Evolutionary conservation across 2,888 invertebrate genomes (phyloP), one percentile per base, ranked within the genome.

Genomic region (Idaea straminata): DNA sequence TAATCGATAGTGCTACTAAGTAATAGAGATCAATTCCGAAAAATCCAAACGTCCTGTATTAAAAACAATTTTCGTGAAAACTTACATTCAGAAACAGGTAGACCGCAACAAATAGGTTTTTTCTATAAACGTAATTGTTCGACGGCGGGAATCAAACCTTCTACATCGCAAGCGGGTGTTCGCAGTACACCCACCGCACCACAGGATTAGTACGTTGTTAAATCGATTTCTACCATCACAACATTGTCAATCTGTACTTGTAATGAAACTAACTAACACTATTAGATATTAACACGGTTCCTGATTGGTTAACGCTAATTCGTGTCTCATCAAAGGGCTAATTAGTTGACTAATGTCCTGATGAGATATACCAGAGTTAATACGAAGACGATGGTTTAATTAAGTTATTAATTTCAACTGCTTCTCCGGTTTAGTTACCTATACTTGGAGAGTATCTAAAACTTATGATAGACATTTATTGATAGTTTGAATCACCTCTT

Each of bases 301-400:
- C 59, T 63, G 61, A 59, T 63, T 38, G 59, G 60, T 57, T 62
- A 71, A 63, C 64, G 61, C 35, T 66, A 64, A 61, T 47, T 47
- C 47, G 7, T 13, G 47, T 47, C 61, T 69, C 66, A 66, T 73
- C 70, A 68, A 66, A 69, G 59, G 70, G 62, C 70, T 73, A 72
- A 73, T 73, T 70, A 72, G 64, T 66, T 65, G 62, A 36, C 65
- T 68, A 68, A 73, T 73, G 67, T 36, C 64, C 65, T 73, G 66
- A 73, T 72, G 68, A 72, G 70, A 68, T 70, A 67, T 66, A 65
- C 66, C 61, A 58, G 63, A 63, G 69, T 72, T 72, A 69, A 66
- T 66, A 68, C 69, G 25, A 68, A 67, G 70, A 66, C 66, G 61
- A 57, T 59, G 66, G 68, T 67, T 69, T 67, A 70, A 70, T 70